Evolutionary conservation across 2,797 vertebrate genomes (phyloP), one percentile per base, ranked within the genome.

Genomic region (Hephaestus fuliginosus): DNA sequence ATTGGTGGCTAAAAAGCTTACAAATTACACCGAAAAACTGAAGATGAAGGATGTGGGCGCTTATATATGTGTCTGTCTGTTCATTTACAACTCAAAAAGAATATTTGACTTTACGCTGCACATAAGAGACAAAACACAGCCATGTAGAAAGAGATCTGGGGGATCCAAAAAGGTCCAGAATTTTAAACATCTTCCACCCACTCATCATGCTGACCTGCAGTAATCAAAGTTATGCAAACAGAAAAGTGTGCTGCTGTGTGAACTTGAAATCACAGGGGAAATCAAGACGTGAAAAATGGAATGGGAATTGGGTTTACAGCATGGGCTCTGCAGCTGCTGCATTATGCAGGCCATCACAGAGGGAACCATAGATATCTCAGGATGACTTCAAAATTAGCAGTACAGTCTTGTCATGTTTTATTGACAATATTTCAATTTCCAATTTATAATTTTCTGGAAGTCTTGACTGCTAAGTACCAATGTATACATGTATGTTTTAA

Each of bases 211-310:
- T 81, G 86, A 86, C 85, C 83, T 63, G 79, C 77, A 76, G 90
- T 91, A 88, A 94, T 92, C 88, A 91, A 88, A 90, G 80, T 82
- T 81, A 88, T 83, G 86, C 87, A 89, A 87, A 89, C 81, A 81
- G 68, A 66, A 74, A 80, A 78, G 82, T 77, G 71, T 67, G 71
- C 84, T 66, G 76, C 62, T 61, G 56, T 61, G 89, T 77, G 87
- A 89, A 76, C 81, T 87, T 57, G 14, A 74, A 88, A 75, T 88
- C 91, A 81, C 88, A 10, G 70, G 93, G 94, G 93, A 95, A 95
- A 95, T 95, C 90, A 94, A 74, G 76, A 91, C 39, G 87, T 94
- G 88, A 86, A 89, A 92, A 94, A 90, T 93, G 87, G 86, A 89
- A 91, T n/a, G 91, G 90, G 93, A 94, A 86, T 93, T 90, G 90